Conservation (phyloP, 2,797 vertebrate genomes). For the Lagocephalus sceleratus region DNA sequence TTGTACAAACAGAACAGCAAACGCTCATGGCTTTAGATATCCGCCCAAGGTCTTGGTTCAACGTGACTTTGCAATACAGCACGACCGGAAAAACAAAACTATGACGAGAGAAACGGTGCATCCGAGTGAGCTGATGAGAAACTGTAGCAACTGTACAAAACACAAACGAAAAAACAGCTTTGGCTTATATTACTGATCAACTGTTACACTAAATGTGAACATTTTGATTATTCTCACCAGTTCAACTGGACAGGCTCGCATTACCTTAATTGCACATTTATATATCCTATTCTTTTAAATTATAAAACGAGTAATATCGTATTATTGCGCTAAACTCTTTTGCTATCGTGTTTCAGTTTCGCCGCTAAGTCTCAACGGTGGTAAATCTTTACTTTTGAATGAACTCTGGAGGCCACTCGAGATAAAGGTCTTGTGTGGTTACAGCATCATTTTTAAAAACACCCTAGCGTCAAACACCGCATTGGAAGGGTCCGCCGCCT, state of each 20-base stretch:
- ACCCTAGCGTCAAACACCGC: constrained; percentile 59
- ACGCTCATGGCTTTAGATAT: constrained; percentile 99
- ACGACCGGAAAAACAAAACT: constrained; percentile 81
- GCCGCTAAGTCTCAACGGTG: constrained; percentile 32
- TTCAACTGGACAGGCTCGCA: constrained; percentile 69
- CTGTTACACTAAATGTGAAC: constrained; percentile 91
- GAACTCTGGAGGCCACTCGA: constrained; percentile 51
- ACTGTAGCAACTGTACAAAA: constrained; percentile 87
- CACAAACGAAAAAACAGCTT: constrained; percentile 88
- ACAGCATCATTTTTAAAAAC: constrained; percentile 56
- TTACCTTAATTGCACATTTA: constrained; percentile 82
- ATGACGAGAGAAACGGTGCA: constrained; percentile 69
- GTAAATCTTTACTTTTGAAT: constrained; percentile 20
- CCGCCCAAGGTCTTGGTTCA: constrained; percentile 87
- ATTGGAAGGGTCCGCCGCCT: constrained; percentile 70
- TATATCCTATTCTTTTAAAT: constrained; percentile 86
- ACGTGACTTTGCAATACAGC: constrained; percentile 84
- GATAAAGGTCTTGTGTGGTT: constrained; percentile 70
- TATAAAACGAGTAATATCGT: constrained; percentile 63
- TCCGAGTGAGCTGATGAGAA: constrained; percentile 78
- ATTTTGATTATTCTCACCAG: constrained; percentile 68
- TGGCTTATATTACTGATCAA: constrained; percentile 98
- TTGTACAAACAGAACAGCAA: constrained; percentile 89
- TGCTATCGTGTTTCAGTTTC: constrained; percentile 74
- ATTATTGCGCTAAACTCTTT: constrained; percentile 73